phyloP scores from a whole-genome alignment of 2,888 invertebrate genomes.

The Gymnosoma rotundatum region DNA sequence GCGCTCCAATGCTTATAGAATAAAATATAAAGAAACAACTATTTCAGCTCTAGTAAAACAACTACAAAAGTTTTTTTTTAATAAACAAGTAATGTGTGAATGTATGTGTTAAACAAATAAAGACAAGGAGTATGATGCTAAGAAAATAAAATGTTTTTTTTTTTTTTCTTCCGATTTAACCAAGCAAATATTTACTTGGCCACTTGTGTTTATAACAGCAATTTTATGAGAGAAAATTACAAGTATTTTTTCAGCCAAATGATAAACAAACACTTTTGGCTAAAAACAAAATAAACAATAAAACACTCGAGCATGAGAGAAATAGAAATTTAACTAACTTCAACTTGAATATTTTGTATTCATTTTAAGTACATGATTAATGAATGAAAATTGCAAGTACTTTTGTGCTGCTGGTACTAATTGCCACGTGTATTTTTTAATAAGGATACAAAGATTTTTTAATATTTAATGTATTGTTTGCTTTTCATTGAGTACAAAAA shows the following conservation, averaged over 20 bases:
- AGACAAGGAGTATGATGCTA: not conserved
- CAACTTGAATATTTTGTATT: not conserved
- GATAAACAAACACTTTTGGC: constrained; percentile 29
- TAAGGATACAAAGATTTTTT: no score
- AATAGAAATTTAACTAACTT: not conserved
- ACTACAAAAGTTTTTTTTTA: no score
- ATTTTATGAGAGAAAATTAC: constrained; percentile 7
- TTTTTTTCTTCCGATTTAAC: not conserved
- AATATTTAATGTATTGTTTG: no score
- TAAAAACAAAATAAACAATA: not conserved
- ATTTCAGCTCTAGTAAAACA: not conserved
- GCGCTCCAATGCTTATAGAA: no score
- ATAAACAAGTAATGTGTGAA: not conserved
- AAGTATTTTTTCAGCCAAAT: constrained; percentile 29
- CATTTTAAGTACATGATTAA: not conserved
- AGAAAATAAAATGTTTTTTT: constrained; percentile 7
- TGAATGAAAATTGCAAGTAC: not conserved
- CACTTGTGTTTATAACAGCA: not conserved
- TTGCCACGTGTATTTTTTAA: not conserved
- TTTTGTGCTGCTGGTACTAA: not conserved
- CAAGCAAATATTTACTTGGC: constrained; percentile 24
- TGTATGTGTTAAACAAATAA: not conserved
- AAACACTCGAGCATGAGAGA: not conserved
- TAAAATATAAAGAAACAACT: not conserved
- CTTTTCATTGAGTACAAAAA: no score